A percentile compares a stretch with the other conserved stretches of the same genome.
Evolutionary conservation across 2,797 vertebrate genomes (phyloP).

Genomic region (Esox lucius): DNA sequence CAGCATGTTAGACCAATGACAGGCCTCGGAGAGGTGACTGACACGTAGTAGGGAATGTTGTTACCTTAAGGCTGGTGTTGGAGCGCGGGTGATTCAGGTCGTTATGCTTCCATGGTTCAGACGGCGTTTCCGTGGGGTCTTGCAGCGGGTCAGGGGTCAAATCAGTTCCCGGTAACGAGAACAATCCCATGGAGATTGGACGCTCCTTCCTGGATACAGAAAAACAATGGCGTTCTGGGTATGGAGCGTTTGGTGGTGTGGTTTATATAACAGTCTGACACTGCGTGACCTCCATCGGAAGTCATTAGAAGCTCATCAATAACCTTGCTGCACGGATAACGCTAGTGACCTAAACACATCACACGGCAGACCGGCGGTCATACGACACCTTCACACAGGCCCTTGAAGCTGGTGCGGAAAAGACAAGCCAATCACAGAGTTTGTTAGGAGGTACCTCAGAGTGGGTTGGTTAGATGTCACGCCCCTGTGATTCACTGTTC

Average conservation of each 20-base stretch:
- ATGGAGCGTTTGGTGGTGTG: background rate
- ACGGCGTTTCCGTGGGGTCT: conserved; percentile 79
- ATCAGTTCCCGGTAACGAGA: conserved; percentile 85
- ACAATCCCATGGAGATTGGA: conserved; percentile 90
- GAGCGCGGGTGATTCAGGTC: conserved; percentile 87
- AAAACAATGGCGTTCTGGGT: background rate
- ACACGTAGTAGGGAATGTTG: background rate
- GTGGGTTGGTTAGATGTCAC: background rate
- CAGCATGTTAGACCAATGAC: background rate
- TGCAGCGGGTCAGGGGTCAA: conserved; percentile 83
- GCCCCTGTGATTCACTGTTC: background rate
- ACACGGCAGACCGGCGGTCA: background rate
- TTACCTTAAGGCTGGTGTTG: conserved; percentile 93
- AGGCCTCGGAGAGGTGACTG: background rate
- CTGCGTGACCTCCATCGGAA: background rate
- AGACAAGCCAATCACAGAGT: background rate
- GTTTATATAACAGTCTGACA: background rate
- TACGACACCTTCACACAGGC: background rate
- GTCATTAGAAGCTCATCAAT: background rate
- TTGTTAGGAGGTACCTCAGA: background rate
- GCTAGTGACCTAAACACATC: background rate
- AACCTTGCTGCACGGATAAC: background rate
- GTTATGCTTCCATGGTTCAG: conserved; percentile 90
- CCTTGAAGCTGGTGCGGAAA: too few relatives aligned
- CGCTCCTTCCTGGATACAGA: conserved; percentile 86